Conservation (phyloP, 2,797 vertebrate species). For the Gymnopithys bicolor region DNA sequence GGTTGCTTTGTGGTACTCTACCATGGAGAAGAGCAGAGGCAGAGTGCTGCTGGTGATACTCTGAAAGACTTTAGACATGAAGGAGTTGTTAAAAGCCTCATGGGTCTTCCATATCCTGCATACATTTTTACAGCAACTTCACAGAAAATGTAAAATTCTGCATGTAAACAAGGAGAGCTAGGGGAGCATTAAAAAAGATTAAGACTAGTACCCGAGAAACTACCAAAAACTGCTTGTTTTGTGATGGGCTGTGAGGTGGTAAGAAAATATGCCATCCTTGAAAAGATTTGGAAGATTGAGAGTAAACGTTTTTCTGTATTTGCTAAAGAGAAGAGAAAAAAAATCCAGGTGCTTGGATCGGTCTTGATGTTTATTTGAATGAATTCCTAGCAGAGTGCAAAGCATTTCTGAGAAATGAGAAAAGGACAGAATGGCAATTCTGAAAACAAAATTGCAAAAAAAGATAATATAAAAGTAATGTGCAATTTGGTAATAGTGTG, state of each 20-base stretch:
- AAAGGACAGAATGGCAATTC: constrained; percentile 54
- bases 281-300: background rate
- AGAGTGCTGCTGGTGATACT: background rate
- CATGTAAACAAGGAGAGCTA: background rate
- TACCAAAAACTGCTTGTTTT: background rate
- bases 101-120: background rate
- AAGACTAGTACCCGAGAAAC: background rate
- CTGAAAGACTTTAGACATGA: background rate
- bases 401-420: constrained; percentile 38
- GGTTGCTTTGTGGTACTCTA: background rate
- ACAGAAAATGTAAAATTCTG: background rate
- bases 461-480: constrained; percentile 47
- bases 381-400: constrained; percentile 1
- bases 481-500: constrained; percentile 32
- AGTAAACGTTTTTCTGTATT: background rate
- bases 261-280: background rate
- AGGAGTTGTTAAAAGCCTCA: background rate
- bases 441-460: constrained; percentile 61
- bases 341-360: background rate
- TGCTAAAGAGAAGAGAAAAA: background rate
- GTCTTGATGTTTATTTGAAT: constrained; percentile 15
- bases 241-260: background rate
- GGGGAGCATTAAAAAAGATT: background rate
- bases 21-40: background rate
- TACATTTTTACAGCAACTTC: background rate